Percentiles rank a stretch among this genome's conserved stretches.
phyloP scores from a whole-genome alignment of 2,797 vertebrate genomes.

The Hydrocynus forskahlii region DNA sequence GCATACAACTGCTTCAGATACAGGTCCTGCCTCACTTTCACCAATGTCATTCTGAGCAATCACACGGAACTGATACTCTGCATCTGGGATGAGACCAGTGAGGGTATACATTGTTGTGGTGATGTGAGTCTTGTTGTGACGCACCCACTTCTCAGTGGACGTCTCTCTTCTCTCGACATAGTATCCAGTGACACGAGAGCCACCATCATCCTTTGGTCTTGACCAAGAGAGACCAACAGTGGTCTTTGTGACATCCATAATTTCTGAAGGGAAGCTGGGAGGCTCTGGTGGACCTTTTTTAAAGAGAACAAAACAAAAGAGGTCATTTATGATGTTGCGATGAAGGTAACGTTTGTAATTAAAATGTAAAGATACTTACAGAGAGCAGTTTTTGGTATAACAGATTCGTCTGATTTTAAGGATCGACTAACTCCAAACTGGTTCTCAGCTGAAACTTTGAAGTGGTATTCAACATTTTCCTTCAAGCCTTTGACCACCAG shows the following conservation, averaged over 20 bases:
- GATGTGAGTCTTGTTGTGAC: constrained; percentile 97
- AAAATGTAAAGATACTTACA: constrained; percentile 81
- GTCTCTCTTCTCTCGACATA: constrained; percentile 94
- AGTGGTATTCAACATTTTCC: constrained; percentile 97
- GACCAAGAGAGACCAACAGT: constrained; percentile 92
- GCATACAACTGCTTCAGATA: constrained; percentile 91
- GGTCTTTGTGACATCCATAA: constrained; percentile 94
- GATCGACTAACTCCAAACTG: constrained; percentile 94
- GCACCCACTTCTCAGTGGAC: constrained; percentile 98
- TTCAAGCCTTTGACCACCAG: constrained; percentile 95
- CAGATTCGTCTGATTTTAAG: constrained; percentile 93
- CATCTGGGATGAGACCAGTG: constrained; percentile 94
- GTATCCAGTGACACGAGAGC: constrained; percentile 95
- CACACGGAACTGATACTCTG: constrained; percentile 96
- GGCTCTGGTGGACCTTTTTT: constrained; percentile 88
- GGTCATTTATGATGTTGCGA: neutral
- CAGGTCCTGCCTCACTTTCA: constrained; percentile 89
- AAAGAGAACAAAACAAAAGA: constrained; percentile 3
- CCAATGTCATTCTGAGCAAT: constrained; percentile 96
- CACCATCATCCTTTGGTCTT: constrained; percentile 94
- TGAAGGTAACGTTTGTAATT: too few species aligned
- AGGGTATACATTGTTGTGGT: constrained; percentile 98
- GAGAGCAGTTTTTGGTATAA: constrained; percentile 93
- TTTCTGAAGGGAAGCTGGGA: constrained; percentile 94
- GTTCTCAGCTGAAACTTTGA: constrained; percentile 95